These are phyloP conservation scores for Vesta saturnalis DNA, from an alignment of 2,888 invertebrate species.

Conservation along the genomic window DNA sequence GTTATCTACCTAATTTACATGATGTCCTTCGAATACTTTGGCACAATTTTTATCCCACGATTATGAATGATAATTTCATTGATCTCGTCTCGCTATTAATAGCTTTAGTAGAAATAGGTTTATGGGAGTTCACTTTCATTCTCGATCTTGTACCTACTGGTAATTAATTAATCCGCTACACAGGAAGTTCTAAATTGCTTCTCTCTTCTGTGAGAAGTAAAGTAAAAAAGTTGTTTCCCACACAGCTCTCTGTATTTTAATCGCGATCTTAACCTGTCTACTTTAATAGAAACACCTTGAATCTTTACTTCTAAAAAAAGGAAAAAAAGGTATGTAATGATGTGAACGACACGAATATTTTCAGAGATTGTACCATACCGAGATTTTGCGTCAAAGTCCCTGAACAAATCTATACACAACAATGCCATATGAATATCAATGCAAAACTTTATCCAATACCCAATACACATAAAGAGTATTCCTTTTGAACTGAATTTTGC, in stretches of 20 bases:
- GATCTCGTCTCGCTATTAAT: slow-evolving; percentile 1
- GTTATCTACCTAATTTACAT: slow-evolving; percentile 35
- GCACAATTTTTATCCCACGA: slow-evolving; percentile 22
- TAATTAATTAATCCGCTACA: slow-evolving; percentile 25
- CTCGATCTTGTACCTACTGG: slow-evolving; percentile 19
- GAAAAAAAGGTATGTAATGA: slow-evolving; percentile 1
- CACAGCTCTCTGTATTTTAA: slow-evolving; percentile 5
- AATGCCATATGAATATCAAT: slow-evolving; percentile 54
- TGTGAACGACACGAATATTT: not conserved
- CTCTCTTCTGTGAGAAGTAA: slow-evolving; percentile 29
- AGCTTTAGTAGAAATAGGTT: not conserved
- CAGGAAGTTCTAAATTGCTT: slow-evolving; percentile 34
- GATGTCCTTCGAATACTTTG: slow-evolving; percentile 14
- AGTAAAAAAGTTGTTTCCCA: slow-evolving; percentile 32
- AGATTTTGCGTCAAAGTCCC: slow-evolving; percentile 52
- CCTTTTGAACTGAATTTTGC: slow-evolving; percentile 40
- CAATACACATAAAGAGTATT: slow-evolving; percentile 48
- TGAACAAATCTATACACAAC: slow-evolving; percentile 53
- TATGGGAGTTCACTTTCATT: slow-evolving; percentile 28
- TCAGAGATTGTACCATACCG: slow-evolving; percentile 23
- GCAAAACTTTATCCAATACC: slow-evolving; percentile 43
- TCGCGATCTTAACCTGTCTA: not conserved
- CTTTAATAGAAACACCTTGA: slow-evolving; percentile 2
- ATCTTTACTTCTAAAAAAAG: slow-evolving; percentile 1
- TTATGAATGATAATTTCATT: slow-evolving; percentile 8